These are phyloP conservation scores for Helicorthomorpha holstii DNA, from an alignment of 1,140 invertebrate species.

Conservation along the genomic window DNA sequence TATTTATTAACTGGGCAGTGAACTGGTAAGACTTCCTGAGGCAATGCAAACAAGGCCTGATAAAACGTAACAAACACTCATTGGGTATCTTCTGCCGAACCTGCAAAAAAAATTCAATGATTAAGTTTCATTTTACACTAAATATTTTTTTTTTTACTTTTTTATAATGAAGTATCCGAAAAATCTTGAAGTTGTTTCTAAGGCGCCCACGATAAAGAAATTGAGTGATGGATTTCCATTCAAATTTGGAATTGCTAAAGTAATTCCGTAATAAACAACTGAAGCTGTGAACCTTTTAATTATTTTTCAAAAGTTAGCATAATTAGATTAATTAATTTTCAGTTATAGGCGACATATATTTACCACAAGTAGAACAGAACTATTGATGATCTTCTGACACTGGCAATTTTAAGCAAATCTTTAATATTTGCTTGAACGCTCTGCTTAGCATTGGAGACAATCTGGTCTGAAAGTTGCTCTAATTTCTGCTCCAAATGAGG, in stretches of 20 bases:
- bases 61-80: not conserved
- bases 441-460: constrained; percentile 7
- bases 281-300: constrained; percentile 22
- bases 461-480: constrained; percentile 2
- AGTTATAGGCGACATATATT: not conserved
- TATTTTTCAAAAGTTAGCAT: constrained; percentile 4
- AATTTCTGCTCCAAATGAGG: constrained; percentile 8
- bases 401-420: constrained; percentile 11
- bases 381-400: constrained; percentile 11
- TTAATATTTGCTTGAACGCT: constrained; percentile 5
- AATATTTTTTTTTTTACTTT: not conserved
- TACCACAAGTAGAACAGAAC: constrained; percentile 15
- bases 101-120: not conserved
- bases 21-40: not conserved
- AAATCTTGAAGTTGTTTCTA: constrained; percentile 14
- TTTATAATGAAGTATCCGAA: not conserved
- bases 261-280: constrained; percentile 18
- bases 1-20: not conserved
- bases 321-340: not conserved
- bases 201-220: constrained; percentile 19
- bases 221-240: constrained; percentile 22
- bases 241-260: constrained; percentile 17
- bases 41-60: not conserved
- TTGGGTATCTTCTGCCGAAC: not conserved
- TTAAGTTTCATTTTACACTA: not conserved